phyloP scores from a whole-genome alignment of 2,888 invertebrate species.

The Lathronympha strigana region DNA sequence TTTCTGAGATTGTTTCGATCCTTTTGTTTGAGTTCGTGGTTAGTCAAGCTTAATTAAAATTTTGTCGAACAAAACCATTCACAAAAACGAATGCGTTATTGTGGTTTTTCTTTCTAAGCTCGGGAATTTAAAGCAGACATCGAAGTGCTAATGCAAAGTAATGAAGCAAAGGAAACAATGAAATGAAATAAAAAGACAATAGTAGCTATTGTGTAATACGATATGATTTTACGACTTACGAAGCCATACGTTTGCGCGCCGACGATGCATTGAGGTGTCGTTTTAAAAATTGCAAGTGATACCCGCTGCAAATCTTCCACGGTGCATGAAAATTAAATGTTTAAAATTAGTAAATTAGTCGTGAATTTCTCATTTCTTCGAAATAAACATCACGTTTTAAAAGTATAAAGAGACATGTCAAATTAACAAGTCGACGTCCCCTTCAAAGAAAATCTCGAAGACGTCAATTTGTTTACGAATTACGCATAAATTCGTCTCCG shows the following conservation, averaged over 20 bases:
- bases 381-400: constrained; percentile 43
- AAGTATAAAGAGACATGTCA: constrained; percentile 74
- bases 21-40: constrained; percentile 34
- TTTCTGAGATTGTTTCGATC: constrained; percentile 28
- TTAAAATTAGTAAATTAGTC: neutral
- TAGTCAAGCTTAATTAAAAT: constrained; percentile 26
- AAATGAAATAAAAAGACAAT: constrained; percentile 74
- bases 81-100: constrained; percentile 14
- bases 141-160: constrained; percentile 52
- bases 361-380: neutral
- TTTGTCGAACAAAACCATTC: constrained; percentile 19
- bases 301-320: constrained; percentile 43
- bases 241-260: constrained; percentile 72
- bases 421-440: constrained; percentile 70
- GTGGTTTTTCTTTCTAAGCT: constrained; percentile 7
- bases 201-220: constrained; percentile 78
- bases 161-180: constrained; percentile 56
- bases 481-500: constrained; percentile 83
- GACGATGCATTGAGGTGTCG: constrained; percentile 73
- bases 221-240: constrained; percentile 81
- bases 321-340: constrained; percentile 25
- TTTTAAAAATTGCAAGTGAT: constrained; percentile 69
- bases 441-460: constrained; percentile 72
- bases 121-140: constrained; percentile 45
- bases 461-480: constrained; percentile 84